A percentile compares a stretch with the other conserved stretches of the same genome.
Conservation (phyloP, 2,888 invertebrate genomes). For the Psylliodes chrysocephalus region DNA sequence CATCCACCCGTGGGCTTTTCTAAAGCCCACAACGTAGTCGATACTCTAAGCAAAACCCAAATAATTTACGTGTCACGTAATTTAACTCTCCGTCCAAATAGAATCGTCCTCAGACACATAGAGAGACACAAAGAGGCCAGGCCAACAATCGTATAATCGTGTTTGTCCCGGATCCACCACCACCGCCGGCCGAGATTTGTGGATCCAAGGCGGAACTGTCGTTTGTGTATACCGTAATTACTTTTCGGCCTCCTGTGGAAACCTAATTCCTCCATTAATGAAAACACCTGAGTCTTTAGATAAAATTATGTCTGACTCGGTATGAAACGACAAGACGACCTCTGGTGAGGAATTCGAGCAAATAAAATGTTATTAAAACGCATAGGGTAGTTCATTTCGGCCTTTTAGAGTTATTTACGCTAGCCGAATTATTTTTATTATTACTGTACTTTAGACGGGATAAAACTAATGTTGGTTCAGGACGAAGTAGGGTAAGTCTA, state of each 20-base stretch:
- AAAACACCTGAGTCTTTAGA: constrained; percentile 26
- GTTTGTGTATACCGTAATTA: constrained; percentile 27
- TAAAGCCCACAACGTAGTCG: no score
- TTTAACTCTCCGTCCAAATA: neutral
- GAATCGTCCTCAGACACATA: neutral
- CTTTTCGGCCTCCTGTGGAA: constrained; percentile 15
- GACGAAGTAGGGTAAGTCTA: no score
- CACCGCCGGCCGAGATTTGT: constrained; percentile 23
- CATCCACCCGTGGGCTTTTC: no score
- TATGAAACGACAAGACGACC: neutral
- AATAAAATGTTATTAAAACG: no score
- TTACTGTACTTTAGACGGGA: no score
- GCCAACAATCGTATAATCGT: neutral
- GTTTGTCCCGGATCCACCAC: neutral
- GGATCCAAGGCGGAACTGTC: constrained; percentile 13
- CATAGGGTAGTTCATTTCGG: no score
- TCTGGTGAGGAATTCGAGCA: neutral
- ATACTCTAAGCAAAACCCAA: neutral
- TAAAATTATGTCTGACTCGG: neutral
- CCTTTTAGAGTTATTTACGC: no score
- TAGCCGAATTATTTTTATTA: no score
- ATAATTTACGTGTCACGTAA: neutral
- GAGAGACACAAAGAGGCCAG: no score
- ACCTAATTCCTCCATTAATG: constrained; percentile 24
- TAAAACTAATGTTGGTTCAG: no score